Evolutionary conservation across 2,113 vertebrate species (phyloP).

Genomic region (Albula goreensis): DNA sequence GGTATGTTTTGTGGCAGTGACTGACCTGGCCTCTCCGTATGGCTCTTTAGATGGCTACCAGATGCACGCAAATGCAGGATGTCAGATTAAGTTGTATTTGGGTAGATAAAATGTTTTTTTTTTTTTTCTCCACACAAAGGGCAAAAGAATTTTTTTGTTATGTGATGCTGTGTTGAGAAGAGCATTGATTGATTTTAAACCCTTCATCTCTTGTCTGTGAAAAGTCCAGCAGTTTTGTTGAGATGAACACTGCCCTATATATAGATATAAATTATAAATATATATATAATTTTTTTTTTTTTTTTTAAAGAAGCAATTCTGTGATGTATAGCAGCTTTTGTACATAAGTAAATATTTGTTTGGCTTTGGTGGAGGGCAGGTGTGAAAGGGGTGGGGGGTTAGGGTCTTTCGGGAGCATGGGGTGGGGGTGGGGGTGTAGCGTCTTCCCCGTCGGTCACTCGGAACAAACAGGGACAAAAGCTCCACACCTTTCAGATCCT

Average conservation of each 20-base stretch:
- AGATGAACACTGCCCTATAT: conserved; percentile 77
- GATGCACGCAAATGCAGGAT: conserved; percentile 41
- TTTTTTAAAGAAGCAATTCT: conserved; percentile 71
- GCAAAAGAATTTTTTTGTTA: conserved; percentile 59
- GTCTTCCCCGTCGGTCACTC: not conserved
- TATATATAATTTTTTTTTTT: conserved; percentile 57
- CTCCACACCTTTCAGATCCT: not conserved
- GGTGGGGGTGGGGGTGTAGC: not conserved
- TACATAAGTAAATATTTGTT: conserved; percentile 85
- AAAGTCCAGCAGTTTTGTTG: conserved; percentile 73
- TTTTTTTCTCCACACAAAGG: conserved; percentile 24
- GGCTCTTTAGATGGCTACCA: conserved; percentile 38
- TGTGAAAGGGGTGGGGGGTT: conserved; percentile 5
- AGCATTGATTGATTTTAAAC: conserved; percentile 56
- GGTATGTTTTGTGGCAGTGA: not conserved
- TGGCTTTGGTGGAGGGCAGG: conserved; percentile 69
- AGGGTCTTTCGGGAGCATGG: not conserved
- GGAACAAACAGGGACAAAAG: not conserved
- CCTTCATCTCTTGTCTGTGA: conserved; percentile 64
- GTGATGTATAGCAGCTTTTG: conserved; percentile 76
- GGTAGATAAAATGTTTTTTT: conserved; percentile 54
- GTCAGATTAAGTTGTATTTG: conserved; percentile 83
- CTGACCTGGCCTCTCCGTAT: conserved; percentile 5
- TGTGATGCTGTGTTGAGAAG: conserved; percentile 64
- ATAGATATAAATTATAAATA: conserved; percentile 28